Evolutionary conservation across 2,888 invertebrate species (phyloP), one percentile per base, ranked within the genome.

Genomic region (Cephonodes hylas): DNA sequence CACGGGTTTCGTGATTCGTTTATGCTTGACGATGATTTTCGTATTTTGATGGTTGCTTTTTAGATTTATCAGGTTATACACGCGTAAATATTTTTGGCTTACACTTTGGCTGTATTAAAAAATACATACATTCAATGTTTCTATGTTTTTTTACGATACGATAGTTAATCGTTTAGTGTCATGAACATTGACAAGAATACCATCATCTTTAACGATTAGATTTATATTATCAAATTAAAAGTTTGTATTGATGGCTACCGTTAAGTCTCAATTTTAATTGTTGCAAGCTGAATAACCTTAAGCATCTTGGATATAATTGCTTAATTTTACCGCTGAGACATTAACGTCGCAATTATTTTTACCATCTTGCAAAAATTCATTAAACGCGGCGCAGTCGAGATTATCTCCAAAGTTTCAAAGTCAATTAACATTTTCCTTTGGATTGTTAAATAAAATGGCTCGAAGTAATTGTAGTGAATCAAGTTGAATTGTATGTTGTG

Each of bases 401-500:
- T 64, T 61, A 61, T 64, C 61, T 61, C 59, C 60, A 63, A 65
- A 67, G 34, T 53, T 77, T 75, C 74, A 64, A 76, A 79, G 79
- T 83, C 81, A 83, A 86, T 86, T 86, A 84, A 83, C 77, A 83
- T 85, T 82, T 78, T 70, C 73, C 71, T 71, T 18, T 20, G 42
- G 25, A 53, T 27, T 15, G 60, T 60, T 53, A 60, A 77, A 71
- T 72, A 70, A 71, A 77, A 77, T 69, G 69, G 74, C 68, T 68
- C 66, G 66, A 63, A 79, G 82, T 82, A 83, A 85, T 84, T 80
- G 80, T 76, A 75, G 74, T 73, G 80, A 81, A 83, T 84, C 79
- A 82, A 80, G 71, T 67, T 75, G 75, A 82, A 78, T 77, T 75
- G 75, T 72, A 66, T 53, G 48, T 27, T 48, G 31, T 53, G 48